Conservation (phyloP, 2,797 vertebrate species). For the Catharus ustulatus region DNA sequence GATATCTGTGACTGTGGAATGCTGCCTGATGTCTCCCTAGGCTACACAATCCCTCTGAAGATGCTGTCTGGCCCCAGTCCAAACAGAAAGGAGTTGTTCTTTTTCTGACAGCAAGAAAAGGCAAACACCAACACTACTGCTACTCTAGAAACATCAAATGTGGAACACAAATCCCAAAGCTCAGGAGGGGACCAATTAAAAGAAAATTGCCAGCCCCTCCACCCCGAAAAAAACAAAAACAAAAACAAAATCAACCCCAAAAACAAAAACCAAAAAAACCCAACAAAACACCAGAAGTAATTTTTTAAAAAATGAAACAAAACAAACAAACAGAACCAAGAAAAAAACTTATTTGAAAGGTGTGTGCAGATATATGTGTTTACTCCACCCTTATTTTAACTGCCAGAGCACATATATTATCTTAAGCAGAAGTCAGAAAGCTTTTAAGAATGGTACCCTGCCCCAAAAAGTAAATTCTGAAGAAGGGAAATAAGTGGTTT, state of each 20-base stretch:
- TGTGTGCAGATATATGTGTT: neutral
- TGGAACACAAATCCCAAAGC: neutral
- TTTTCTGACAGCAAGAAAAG: neutral
- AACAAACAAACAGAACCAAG: too few species aligned
- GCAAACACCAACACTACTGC: neutral
- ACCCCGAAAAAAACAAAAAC: fast-evolving
- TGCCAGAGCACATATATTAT: neutral
- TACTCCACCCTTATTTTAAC: neutral
- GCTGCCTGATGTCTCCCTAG: neutral
- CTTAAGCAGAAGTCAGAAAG: neutral
- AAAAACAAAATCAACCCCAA: neutral
- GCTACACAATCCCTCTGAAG: neutral
- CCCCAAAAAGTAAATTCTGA: neutral
- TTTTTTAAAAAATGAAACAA: too few species aligned
- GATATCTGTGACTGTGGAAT: neutral
- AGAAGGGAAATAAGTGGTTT: neutral
- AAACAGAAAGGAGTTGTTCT: neutral
- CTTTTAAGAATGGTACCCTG: neutral
- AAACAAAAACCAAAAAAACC: too few species aligned
- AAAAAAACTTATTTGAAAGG: neutral
- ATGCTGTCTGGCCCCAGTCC: neutral
- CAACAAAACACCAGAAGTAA: too few species aligned
- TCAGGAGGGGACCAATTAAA: neutral
- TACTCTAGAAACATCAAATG: neutral
- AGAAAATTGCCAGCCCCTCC: fast-evolving